Conservation (phyloP, 1,140 invertebrate genomes). For the Drosophila busckii region DNA sequence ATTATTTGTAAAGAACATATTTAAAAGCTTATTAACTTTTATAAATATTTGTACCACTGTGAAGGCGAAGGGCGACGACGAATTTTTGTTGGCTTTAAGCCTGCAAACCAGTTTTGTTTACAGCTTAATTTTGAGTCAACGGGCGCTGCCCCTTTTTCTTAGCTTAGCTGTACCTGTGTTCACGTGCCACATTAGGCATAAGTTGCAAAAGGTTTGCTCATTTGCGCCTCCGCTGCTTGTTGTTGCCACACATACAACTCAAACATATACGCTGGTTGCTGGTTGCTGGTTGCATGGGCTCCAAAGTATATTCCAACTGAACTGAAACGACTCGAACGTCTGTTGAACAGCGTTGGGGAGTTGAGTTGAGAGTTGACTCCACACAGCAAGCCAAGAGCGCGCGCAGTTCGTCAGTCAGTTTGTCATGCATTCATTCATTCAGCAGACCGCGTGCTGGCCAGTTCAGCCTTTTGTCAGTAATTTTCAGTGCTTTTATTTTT, state of each 20-base stretch:
- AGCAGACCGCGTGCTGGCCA: conserved; percentile 59
- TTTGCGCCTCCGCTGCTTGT: conserved; percentile 53
- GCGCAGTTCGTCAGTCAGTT: conserved; percentile 8
- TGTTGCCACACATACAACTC: conserved; percentile 30
- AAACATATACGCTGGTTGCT: conserved; percentile 27
- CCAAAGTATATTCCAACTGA: too few species aligned
- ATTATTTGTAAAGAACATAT: too few species aligned
- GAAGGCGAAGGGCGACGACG: neutral
- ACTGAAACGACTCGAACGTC: too few species aligned
- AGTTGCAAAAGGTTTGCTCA: conserved; percentile 58
- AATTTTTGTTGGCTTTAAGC: conserved; percentile 11
- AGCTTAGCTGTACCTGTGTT: conserved; percentile 15
- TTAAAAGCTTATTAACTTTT: too few species aligned
- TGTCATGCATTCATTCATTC: conserved; percentile 59
- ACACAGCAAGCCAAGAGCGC: conserved; percentile 2
- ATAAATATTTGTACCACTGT: conserved; percentile 27
- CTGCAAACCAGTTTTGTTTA: conserved; percentile 62
- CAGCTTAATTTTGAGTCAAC: conserved; percentile 72
- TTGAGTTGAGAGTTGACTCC: conserved; percentile 6
- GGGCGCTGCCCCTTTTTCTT: conserved; percentile 10
- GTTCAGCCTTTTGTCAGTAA: conserved; percentile 48
- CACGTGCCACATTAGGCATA: conserved; percentile 59
- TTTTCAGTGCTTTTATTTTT: conserved; percentile 19
- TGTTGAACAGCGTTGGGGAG: too few species aligned
- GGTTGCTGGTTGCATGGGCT: too few species aligned